Percentiles rank a stretch among this genome's conserved stretches.
These are phyloP conservation scores for Drosophila tani DNA, from an alignment of 1,140 invertebrate species.

Conservation along the genomic window DNA sequence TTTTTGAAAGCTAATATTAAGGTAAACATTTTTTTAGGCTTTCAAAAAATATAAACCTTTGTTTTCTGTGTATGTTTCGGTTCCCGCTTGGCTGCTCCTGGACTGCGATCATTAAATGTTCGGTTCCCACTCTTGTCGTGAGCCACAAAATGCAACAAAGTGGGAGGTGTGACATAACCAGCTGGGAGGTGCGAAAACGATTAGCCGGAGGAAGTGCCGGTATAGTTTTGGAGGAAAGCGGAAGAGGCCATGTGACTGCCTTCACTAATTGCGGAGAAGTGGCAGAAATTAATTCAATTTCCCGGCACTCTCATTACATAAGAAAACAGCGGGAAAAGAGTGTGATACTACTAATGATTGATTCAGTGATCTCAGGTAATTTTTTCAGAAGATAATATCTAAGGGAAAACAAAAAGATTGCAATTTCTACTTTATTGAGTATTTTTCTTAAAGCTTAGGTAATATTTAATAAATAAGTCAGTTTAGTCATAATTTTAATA, in stretches of 20 bases:
- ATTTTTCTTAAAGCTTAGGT: neutral
- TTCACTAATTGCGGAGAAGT: constrained; percentile 32
- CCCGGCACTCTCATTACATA: constrained; percentile 25
- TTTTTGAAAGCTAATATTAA: neutral
- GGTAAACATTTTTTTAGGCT: too few species aligned
- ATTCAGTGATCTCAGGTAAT: neutral
- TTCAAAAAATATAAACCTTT: neutral
- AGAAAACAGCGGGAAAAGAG: neutral
- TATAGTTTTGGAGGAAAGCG: constrained; percentile 15
- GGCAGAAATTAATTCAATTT: constrained; percentile 31
- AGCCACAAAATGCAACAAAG: constrained; percentile 48
- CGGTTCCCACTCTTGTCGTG: constrained; percentile 25
- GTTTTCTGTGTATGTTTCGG: constrained; percentile 17
- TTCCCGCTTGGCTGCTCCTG: constrained; percentile 57
- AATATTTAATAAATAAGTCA: constrained; percentile 37
- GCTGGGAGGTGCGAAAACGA: constrained; percentile 46
- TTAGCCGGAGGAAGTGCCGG: constrained; percentile 21
- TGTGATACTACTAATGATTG: neutral
- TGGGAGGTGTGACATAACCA: constrained; percentile 61
- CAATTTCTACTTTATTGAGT: neutral
- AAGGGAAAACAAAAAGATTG: neutral
- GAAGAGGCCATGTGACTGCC: constrained; percentile 21
- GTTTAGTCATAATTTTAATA: neutral
- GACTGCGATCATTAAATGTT: constrained; percentile 52
- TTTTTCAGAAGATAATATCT: neutral